A percentile compares a stretch with the other conserved stretches of the same genome.
Evolutionary conservation across 2,888 invertebrate genomes (phyloP).

Genomic region (Andrena flavipes): DNA sequence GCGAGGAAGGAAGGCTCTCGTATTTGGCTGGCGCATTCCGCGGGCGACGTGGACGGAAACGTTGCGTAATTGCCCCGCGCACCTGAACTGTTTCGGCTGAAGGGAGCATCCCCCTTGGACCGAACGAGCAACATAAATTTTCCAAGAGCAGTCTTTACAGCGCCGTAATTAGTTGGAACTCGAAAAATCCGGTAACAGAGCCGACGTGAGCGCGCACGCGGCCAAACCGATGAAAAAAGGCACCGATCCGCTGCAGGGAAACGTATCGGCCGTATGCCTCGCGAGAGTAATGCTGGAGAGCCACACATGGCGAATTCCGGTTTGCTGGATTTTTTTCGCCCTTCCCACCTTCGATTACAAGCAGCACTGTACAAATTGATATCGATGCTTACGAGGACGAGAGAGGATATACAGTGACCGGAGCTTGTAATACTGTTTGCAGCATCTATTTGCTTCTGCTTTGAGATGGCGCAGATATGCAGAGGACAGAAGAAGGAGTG

Average conservation of each 20-base stretch:
- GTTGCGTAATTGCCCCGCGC: slow-evolving; percentile 75
- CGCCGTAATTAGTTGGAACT: slow-evolving; percentile 78
- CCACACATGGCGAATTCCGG: slow-evolving; percentile 46
- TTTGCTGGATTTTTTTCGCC: slow-evolving; percentile 7
- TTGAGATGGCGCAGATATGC: no score
- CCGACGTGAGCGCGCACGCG: slow-evolving; percentile 34
- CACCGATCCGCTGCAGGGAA: slow-evolving; percentile 35
- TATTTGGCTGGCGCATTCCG: slow-evolving; percentile 55
- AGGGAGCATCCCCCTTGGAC: slow-evolving; percentile 52
- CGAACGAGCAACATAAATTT: slow-evolving; percentile 77
- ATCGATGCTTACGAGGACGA: slow-evolving; percentile 1
- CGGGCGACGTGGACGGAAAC: slow-evolving; percentile 64
- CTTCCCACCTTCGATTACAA: slow-evolving; percentile 10
- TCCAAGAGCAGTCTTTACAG: slow-evolving; percentile 69
- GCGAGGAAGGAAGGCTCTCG: slow-evolving; percentile 14
- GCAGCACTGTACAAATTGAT: slow-evolving; percentile 46
- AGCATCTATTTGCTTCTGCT: no score
- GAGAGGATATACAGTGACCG: no score
- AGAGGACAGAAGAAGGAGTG: no score
- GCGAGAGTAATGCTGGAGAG: slow-evolving; percentile 22
- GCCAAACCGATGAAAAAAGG: slow-evolving; percentile 34
- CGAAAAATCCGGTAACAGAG: slow-evolving; percentile 71
- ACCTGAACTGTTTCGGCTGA: slow-evolving; percentile 53
- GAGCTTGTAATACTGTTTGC: no score
- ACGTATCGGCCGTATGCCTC: not conserved